phyloP scores from a whole-genome alignment of 2,797 vertebrate species.

The Xiphorhynchus erythropygius region DNA sequence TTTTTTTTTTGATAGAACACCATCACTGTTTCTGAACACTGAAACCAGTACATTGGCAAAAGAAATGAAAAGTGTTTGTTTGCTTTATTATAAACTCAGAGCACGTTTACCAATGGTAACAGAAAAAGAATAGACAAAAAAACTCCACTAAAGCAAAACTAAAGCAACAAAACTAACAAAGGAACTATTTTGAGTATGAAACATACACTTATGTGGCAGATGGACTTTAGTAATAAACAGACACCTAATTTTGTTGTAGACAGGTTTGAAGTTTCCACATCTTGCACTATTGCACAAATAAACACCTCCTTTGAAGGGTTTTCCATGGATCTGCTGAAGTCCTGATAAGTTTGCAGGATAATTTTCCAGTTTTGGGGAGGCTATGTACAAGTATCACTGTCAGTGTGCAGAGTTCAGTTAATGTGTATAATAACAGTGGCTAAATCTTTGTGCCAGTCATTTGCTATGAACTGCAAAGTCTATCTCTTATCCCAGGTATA shows the following conservation, averaged over 20 bases:
- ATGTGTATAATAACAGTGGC: neutral
- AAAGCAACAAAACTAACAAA: neutral
- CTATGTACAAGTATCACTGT: neutral
- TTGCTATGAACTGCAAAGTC: neutral
- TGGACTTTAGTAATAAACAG: neutral
- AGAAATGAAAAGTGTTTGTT: neutral
- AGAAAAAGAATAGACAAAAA: neutral
- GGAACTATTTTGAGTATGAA: neutral
- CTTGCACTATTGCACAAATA: neutral
- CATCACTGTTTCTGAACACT: neutral
- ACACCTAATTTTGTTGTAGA: neutral
- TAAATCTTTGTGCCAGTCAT: neutral
- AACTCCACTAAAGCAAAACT: fast-evolving
- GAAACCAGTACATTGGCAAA: neutral
- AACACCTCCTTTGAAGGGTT: neutral
- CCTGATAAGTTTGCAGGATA: neutral
- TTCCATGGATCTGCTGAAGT: neutral
- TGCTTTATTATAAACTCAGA: neutral
- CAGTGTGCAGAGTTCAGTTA: neutral
- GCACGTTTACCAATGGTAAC: neutral
- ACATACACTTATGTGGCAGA: neutral
- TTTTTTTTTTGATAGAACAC: neutral
- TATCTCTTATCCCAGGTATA: neutral
- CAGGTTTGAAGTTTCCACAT: neutral
- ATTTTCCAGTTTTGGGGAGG: neutral